Evolutionary conservation across 2,113 vertebrate genomes (phyloP).

Genomic region (Phaethornis superciliosus): DNA sequence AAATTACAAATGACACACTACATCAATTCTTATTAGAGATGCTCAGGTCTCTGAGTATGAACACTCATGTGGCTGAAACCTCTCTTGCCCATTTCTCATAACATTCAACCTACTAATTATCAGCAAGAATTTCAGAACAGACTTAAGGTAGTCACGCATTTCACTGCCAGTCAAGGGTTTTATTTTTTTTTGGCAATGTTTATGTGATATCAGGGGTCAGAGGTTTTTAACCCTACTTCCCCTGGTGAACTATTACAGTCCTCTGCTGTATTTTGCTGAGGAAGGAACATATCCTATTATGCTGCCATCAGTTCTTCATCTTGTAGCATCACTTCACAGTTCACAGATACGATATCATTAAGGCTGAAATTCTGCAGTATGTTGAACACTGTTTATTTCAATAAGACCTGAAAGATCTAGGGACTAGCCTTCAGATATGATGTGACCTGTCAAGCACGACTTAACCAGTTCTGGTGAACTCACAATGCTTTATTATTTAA

Average conservation of each 20-base stretch:
- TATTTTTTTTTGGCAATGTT: conserved; percentile 53
- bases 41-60: conserved; percentile 62
- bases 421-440: conserved; percentile 9
- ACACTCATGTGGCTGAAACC: conserved; percentile 59
- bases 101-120: conserved; percentile 69
- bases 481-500: neutral
- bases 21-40: conserved; percentile 80
- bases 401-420: conserved; percentile 24
- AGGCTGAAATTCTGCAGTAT: neutral
- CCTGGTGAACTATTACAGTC: conserved; percentile 58
- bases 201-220: conserved; percentile 67
- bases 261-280: conserved; percentile 39
- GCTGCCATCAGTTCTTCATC: conserved; percentile 41
- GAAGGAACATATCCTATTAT: conserved; percentile 42
- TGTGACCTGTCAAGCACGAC: neutral
- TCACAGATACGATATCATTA: conserved; percentile 52
- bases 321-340: conserved; percentile 27
- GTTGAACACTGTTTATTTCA: conserved; percentile 29
- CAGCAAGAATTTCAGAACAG: conserved; percentile 46
- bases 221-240: conserved; percentile 69
- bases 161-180: conserved; percentile 60
- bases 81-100: conserved; percentile 55
- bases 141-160: conserved; percentile 46
- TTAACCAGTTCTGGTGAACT: neutral
- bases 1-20: conserved; percentile 79